phyloP scores from a whole-genome alignment of 1,140 invertebrate genomes.

The Popillia japonica region DNA sequence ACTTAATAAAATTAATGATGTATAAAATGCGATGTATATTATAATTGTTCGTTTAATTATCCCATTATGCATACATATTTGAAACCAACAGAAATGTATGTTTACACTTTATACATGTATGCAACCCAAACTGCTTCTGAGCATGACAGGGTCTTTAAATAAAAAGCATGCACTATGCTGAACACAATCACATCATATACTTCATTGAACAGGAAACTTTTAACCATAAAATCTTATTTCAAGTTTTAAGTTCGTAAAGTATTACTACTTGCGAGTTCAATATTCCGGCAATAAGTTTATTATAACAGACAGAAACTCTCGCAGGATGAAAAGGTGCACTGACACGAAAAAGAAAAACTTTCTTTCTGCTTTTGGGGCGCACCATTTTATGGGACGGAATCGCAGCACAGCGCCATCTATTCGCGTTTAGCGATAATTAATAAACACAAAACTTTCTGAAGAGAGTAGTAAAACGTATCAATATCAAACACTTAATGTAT shows the following conservation, averaged over 20 bases:
- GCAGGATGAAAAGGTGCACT: background rate
- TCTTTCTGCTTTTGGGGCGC: background rate
- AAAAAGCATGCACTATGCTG: background rate
- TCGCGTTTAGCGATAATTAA: conserved; percentile 9
- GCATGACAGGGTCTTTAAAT: no score
- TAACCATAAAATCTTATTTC: conserved; percentile 21
- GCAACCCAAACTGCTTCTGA: no score
- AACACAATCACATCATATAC: conserved; percentile 29
- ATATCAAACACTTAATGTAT: conserved; percentile 30
- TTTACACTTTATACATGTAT: no score
- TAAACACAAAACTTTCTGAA: conserved; percentile 10
- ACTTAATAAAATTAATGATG: conserved; percentile 9
- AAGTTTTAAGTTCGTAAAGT: conserved; percentile 32
- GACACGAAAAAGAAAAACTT: conserved; percentile 4
- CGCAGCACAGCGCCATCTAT: background rate
- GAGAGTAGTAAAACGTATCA: conserved; percentile 17
- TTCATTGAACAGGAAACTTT: background rate
- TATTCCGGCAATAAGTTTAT: conserved; percentile 30
- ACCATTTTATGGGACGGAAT: background rate
- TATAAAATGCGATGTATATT: background rate
- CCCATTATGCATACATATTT: no score
- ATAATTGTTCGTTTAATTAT: no score
- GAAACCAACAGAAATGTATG: no score
- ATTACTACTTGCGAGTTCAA: conserved; percentile 22
- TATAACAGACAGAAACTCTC: conserved; percentile 26